Conservation (phyloP, 1,140 invertebrate species). For the Chelonus insularis region DNA sequence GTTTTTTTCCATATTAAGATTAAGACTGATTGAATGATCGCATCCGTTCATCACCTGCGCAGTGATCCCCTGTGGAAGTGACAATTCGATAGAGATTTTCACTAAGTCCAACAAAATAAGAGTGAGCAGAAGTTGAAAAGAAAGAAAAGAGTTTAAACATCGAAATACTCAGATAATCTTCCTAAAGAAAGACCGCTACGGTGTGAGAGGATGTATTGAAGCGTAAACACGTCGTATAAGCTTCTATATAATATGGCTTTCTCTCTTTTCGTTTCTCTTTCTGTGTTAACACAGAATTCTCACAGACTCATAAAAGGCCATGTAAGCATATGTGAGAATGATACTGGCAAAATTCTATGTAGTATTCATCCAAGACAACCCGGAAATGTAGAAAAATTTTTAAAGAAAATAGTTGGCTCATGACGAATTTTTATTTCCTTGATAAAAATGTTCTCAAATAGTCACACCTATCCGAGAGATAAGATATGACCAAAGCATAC, state of each 20-base stretch:
- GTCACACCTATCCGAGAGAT: no score
- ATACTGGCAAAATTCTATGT: no score
- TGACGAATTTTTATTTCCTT: no score
- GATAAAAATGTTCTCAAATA: no score
- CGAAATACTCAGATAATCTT: constrained; percentile 40
- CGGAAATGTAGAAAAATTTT: no score
- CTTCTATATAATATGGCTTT: not conserved
- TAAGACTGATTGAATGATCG: constrained; percentile 25
- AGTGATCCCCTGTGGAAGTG: constrained; percentile 15
- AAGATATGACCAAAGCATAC: no score
- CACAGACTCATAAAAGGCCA: no score
- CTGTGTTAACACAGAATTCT: not conserved
- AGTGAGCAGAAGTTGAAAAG: constrained; percentile 6
- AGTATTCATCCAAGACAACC: no score
- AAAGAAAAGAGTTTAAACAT: constrained; percentile 27
- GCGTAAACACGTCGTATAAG: constrained; percentile 46
- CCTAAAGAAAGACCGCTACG: constrained; percentile 35
- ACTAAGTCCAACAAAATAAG: not conserved
- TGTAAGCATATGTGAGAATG: no score
- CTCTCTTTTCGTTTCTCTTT: constrained; percentile 2
- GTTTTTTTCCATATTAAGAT: not conserved
- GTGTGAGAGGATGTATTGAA: constrained; percentile 35
- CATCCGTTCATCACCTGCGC: constrained; percentile 17
- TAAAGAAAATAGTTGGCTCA: no score
- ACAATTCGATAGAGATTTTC: constrained; percentile 19